A percentile compares a stretch with the other conserved stretches of the same genome.
These are phyloP conservation scores for Varecia variegata DNA, from an alignment of 2,797 vertebrate genomes.

Conservation along the genomic window DNA sequence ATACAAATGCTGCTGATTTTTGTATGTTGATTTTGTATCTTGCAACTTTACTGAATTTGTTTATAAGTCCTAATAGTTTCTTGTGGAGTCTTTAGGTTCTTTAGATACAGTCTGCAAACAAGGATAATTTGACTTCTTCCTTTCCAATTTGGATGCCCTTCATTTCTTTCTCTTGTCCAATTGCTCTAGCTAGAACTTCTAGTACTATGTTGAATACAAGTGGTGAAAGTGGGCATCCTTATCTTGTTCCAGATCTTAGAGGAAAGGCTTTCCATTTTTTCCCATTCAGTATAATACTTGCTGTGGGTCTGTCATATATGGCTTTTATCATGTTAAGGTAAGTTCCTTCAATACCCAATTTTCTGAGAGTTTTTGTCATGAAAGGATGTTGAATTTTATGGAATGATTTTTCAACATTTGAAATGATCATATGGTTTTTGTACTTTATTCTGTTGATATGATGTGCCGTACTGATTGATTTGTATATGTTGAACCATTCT, in stretches of 20 bases:
- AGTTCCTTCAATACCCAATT: neutral
- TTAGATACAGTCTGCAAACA: neutral
- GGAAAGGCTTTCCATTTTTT: neutral
- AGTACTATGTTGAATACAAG: neutral
- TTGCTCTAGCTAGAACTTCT: neutral
- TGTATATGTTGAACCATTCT: neutral
- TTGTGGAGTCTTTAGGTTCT: neutral
- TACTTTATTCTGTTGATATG: neutral
- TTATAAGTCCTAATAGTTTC: neutral
- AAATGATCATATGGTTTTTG: neutral
- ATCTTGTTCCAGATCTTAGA: neutral
- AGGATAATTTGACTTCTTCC: neutral
- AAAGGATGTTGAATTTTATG: neutral
- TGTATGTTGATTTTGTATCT: neutral
- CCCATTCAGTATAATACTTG: neutral
- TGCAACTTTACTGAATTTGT: neutral
- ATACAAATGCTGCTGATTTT: neutral
- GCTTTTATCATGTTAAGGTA: neutral
- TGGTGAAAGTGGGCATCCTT: neutral
- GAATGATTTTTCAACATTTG: neutral
- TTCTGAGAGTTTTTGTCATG: neutral
- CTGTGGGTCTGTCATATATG: neutral
- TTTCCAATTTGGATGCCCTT: neutral
- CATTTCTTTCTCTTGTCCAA: neutral
- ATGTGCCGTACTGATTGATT: neutral